phyloP scores from a whole-genome alignment of 1,140 invertebrate species.

The Lasaia peninsularis region DNA sequence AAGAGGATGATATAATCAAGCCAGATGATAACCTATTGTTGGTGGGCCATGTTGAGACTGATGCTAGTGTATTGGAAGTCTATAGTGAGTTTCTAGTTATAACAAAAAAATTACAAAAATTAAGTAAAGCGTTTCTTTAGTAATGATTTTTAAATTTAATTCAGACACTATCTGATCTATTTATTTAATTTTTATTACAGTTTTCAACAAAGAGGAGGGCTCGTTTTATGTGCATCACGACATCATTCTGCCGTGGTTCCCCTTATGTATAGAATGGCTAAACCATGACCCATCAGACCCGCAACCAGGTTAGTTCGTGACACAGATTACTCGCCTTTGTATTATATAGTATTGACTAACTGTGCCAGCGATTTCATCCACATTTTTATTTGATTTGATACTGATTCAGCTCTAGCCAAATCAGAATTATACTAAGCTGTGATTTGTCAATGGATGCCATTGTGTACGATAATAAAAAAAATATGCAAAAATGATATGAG shows the following conservation, averaged over 20 bases:
- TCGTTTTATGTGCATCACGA: slow-evolving; percentile 97
- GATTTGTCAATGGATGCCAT: no score
- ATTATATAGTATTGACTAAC: no score
- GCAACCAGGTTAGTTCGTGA: slow-evolving; percentile 76
- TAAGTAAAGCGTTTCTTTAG: no score
- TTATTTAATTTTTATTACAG: slow-evolving; percentile 78
- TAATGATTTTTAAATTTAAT: no score
- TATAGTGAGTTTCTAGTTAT: slow-evolving; percentile 80
- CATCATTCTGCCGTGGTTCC: slow-evolving; percentile 90
- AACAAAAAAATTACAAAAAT: no score
- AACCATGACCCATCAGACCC: slow-evolving; percentile 86
- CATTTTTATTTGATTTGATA: no score
- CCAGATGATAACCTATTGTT: slow-evolving; percentile 94
- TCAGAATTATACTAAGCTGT: no score
- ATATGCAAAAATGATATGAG: no score
- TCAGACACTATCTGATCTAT: no score
- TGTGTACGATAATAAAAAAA: no score
- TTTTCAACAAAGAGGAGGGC: slow-evolving; percentile 93
- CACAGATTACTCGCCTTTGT: neutral
- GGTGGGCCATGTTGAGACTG: slow-evolving; percentile 91
- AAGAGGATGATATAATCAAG: slow-evolving; percentile 94
- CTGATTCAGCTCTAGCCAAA: no score
- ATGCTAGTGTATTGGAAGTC: slow-evolving; percentile 91
- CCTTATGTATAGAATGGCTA: slow-evolving; percentile 95
- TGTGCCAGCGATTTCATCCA: no score